phyloP scores from a whole-genome alignment of 2,797 vertebrate genomes.

The Micrastur ruficollis region DNA sequence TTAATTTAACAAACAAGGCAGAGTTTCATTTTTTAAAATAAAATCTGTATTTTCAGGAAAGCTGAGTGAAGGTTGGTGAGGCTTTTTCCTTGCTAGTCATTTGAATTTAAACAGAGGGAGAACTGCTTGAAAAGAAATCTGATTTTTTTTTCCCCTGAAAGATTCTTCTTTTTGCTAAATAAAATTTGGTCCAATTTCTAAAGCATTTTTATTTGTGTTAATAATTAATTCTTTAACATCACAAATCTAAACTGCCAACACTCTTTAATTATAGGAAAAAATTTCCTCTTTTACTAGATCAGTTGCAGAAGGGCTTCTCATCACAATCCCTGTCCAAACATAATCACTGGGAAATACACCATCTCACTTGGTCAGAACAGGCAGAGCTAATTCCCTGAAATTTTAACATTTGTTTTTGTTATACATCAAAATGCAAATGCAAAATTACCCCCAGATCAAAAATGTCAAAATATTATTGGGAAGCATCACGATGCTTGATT shows the following conservation, averaged over 20 bases:
- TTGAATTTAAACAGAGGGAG: neutral
- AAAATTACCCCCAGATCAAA: constrained; percentile 7
- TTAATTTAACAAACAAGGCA: constrained; percentile 27
- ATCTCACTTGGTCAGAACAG: neutral
- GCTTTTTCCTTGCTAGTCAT: neutral
- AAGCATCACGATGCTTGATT: neutral
- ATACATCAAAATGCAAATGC: neutral
- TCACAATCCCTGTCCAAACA: constrained; percentile 8
- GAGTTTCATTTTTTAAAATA: neutral
- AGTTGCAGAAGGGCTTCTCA: constrained; percentile 5
- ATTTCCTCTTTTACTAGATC: neutral
- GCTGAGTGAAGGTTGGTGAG: neutral
- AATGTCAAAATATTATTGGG: neutral
- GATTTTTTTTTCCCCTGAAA: neutral
- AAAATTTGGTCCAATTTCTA: neutral
- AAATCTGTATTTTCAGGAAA: neutral
- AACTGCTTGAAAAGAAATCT: neutral
- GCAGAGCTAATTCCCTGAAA: neutral
- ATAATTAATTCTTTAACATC: neutral
- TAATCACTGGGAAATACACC: neutral
- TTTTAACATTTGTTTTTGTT: neutral
- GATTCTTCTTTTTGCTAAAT: neutral
- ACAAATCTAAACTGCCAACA: neutral
- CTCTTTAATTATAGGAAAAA: neutral
- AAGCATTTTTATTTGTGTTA: neutral